Evolutionary conservation across 1,140 invertebrate genomes (phyloP), one percentile per base, ranked within the genome.

Genomic region (Coboldia fuscipes): DNA sequence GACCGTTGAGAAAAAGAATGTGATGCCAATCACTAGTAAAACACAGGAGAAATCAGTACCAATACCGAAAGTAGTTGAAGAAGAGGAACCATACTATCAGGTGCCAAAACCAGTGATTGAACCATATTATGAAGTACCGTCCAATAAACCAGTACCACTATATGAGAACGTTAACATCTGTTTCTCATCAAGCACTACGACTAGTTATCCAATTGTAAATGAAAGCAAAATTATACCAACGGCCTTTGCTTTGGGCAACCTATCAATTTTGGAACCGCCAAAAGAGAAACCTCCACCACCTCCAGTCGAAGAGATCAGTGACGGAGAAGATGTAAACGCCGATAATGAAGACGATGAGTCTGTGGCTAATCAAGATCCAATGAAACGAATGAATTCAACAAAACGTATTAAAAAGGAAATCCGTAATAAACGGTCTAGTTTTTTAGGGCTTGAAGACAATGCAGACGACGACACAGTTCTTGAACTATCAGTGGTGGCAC

Each of bases 201-300:
- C 24, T 17, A 26, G 15, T 12, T 26, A 26, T 24, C 20, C 20
- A n/a, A 24, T 34, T 12, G 21, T 17, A 7, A 15, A 24, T 26
- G 33, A 22, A 18, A 34, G 16, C 8, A 23, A 24, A 17, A 24
- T 24, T 22, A 26, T 24, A 26, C 17, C 23, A 7, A 10, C 33
- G 15, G 21, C 21, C 9, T 17, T n/a, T n/a, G n/a, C n/a, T 19
- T 31, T 19, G 21, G 21, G 19, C 30, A 31, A 31, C 18, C 14
- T 34, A 34, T 34, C 21, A 16, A 34, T 60, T 33, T 46, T 76
- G 40, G 73, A 81, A 49, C 80, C 81, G 4, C 81, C 81, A 1
- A 83, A 80, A 46, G 78, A 79, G 46, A 84, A 83, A 52, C 80
- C 81, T 29, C 80, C 80, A 12, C 80, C 80, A n/a, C 79, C 79